Evolutionary conservation across 2,113 vertebrate species (phyloP), one percentile per base, ranked within the genome.

Genomic region (Leptodactylus fuscus): DNA sequence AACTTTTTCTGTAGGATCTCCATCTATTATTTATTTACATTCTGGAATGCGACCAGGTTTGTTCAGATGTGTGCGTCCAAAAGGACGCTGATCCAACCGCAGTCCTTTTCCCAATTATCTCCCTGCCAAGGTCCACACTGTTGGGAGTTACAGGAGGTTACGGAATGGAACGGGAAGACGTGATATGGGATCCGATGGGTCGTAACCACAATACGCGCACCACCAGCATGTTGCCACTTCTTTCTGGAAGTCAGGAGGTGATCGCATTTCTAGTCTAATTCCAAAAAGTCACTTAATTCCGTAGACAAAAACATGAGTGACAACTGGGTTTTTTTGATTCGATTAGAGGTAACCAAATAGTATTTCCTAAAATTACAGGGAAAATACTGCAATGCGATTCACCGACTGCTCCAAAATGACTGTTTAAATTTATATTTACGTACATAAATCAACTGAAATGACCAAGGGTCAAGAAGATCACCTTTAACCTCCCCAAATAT

Each of bases 11-110:
- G 32, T 46, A 65, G 27, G 73, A 77, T 32, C 44, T 78, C 13
- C 48, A 79, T 85, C 83, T n/a, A 85, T 79, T 78, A 79, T 53
- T 69, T 77, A 85, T 85, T 85, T 69, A 38, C 44, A 15, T 49
- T 51, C 44, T 85, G 62, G 75, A 85, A 55, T 18, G 46, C 18
- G 48, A 46, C 82, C 82, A 85, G 71, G 27, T 51, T 79, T 70
- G 53, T 44, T 69, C 75, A 69, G 67, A 38, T 69, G 44, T 8
- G 32, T 18, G n/a, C 75, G n/a, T 53, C 74, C 83, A 85, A 70
- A 70, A 85, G 29, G 11, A 55, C 22, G 53, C 60, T 9, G 46
- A 53, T 70, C 60, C 62, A 41, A 67, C 34, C 38, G 15, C 62
- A 69, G 62, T 48, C 10, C 18, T 32, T 62, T n/a, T 65, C 20